Base-by-base conservation (phyloP, 2,888 invertebrate species). In the Tupiocoris notatus region DNA sequence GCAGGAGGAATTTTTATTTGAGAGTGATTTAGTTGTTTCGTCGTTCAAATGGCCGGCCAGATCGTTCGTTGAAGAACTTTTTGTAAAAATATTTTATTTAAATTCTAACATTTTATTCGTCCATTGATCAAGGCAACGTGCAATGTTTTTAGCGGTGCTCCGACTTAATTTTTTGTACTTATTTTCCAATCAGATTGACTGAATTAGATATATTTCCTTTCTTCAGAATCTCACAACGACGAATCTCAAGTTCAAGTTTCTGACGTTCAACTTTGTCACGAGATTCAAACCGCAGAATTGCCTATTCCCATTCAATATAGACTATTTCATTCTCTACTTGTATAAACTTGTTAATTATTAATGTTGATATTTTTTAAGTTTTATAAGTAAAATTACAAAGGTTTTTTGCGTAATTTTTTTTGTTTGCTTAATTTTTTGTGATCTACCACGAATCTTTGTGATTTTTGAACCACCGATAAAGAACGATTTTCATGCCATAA, bases 1-100 rank as follows among this genome's bases (percentile, higher is more conserved):
- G 73, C 73, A 73, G 73, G 73, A 73, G 73, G 62, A 73, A 59
- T 70, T 70, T 57, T 58, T 25, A 70, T 18, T 24, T 67, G 22
- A 7, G 25, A n/a, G n/a, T n/a, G n/a, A 39, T 65, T 39, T 17
- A 23, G 22, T 23, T 64, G 2, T 24, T 16, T 18, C 39, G 20
- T 0, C 18, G 61, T 61, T 2, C 12, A 61, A 21, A 12, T 39
- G 3, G 6, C 6, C 39, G 3, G 3, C 39, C 39, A 39, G 12
- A 39, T n/a, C n/a, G n/a, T n/a, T n/a, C n/a, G n/a, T n/a, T 39
- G 39, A 39, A 39, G 39, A 3, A 39, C 12, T 39, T 3, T 39
- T 39, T 39, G 39, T 7, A 39, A 39, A 39, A 39, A 7, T 39
- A 12, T 39, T 39, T 39, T n/a, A n/a, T n/a, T n/a, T n/a, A n/a